Evolutionary conservation across 1,140 invertebrate species (phyloP).

Genomic region (Hycleus phaleratus): DNA sequence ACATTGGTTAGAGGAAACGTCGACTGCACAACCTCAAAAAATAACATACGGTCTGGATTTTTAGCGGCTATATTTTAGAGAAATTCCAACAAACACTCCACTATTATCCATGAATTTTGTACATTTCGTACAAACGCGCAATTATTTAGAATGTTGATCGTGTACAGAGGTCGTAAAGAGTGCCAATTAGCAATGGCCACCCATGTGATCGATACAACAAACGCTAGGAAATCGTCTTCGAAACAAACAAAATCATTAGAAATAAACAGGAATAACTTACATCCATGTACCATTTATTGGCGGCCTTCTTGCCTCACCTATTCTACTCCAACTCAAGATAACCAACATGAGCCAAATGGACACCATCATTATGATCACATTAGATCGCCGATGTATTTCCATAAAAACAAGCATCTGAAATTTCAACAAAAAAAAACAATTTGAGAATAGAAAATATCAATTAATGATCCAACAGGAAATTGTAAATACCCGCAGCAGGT

Average conservation of each 20-base stretch:
- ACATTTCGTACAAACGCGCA: too few relatives aligned
- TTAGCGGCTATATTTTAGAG: not conserved
- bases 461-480: too few relatives aligned
- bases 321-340: slow-evolving; percentile 15
- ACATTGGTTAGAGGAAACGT: too few relatives aligned
- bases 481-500: slow-evolving; percentile 1
- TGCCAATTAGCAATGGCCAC: not conserved
- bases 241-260: slow-evolving; percentile 6
- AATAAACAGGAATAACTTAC: slow-evolving; percentile 21
- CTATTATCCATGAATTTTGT: too few relatives aligned
- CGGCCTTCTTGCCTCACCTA: slow-evolving; percentile 22
- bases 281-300: slow-evolving; percentile 30
- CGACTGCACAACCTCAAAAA: not conserved
- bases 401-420: too few relatives aligned
- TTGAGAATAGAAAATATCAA: too few relatives aligned
- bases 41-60: not conserved
- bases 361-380: slow-evolving; percentile 17
- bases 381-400: not conserved
- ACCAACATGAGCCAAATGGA: slow-evolving; percentile 18
- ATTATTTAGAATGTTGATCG: not conserved
- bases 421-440: too few relatives aligned
- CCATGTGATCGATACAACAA: not conserved
- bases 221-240: not conserved
- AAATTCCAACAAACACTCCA: not conserved
- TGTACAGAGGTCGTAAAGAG: not conserved